Percentiles rank a stretch among this genome's conserved stretches.
Conservation (phyloP, 2,797 vertebrate species). For the Tokudaia muenninki region DNA sequence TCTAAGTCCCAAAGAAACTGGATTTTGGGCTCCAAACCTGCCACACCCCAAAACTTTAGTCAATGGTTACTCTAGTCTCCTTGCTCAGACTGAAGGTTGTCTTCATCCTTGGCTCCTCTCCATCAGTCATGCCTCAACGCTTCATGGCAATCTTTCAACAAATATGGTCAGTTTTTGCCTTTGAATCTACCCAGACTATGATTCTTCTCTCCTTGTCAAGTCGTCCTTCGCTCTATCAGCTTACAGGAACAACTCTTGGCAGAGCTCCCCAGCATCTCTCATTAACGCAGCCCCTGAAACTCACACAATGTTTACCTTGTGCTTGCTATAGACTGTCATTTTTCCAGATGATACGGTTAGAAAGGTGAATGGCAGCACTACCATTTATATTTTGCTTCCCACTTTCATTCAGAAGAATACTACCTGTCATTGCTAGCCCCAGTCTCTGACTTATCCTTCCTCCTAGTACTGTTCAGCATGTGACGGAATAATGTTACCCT, state of each 20-base stretch:
- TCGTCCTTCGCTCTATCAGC: neutral
- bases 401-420: neutral
- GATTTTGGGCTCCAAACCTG: slow-evolving; percentile 26
- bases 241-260: neutral
- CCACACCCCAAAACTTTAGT: neutral
- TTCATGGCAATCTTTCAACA: neutral
- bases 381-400: neutral
- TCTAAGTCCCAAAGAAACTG: slow-evolving; percentile 53
- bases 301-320: neutral
- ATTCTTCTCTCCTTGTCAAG: neutral
- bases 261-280: neutral
- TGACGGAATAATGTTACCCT: neutral
- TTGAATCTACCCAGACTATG: neutral
- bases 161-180: neutral
- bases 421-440: neutral
- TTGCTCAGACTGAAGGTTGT: neutral
- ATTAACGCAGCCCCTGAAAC: neutral
- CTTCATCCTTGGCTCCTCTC: neutral
- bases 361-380: neutral
- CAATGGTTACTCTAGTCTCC: neutral
- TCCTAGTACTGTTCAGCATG: slow-evolving; percentile 4
- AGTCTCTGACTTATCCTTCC: neutral
- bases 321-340: neutral
- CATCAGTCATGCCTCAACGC: neutral
- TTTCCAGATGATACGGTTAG: neutral